phyloP scores from a whole-genome alignment of 2,888 invertebrate genomes.

The Tachina fera region DNA sequence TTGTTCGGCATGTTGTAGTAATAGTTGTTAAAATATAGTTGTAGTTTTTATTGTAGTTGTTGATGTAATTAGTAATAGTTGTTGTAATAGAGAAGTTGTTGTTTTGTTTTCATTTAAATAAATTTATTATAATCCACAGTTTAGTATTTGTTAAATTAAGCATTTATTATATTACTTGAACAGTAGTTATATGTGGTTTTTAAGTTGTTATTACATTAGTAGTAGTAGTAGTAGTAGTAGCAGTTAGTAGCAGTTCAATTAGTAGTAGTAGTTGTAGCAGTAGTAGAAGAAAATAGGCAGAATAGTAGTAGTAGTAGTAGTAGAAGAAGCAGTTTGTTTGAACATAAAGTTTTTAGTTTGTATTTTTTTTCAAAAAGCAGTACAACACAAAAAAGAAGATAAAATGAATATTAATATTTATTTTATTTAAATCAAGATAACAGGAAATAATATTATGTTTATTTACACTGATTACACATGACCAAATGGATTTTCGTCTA shows the following conservation, averaged over 20 bases:
- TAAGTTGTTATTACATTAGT: conserved; percentile 73
- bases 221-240: conserved; percentile 74
- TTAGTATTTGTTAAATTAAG: conserved; percentile 54
- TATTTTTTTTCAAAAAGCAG: conserved; percentile 73
- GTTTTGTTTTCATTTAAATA: conserved; percentile 68
- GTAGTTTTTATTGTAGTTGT: conserved; percentile 75
- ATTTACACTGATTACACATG: not conserved
- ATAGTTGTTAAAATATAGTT: conserved; percentile 69
- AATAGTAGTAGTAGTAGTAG: conserved; percentile 75
- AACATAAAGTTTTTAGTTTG: conserved; percentile 73
- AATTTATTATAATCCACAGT: conserved; percentile 74
- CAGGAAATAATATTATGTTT: conserved; percentile 45
- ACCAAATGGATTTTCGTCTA: not conserved
- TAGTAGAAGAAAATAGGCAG: conserved; percentile 75
- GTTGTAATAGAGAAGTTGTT: conserved; percentile 77
- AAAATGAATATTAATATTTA: conserved; percentile 73
- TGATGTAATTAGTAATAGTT: conserved; percentile 76
- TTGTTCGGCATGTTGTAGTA: conserved; percentile 73
- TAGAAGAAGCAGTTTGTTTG: conserved; percentile 78
- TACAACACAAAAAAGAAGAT: conserved; percentile 70
- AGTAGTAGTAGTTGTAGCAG: conserved; percentile 75
- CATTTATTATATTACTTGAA: conserved; percentile 56
- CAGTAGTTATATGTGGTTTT: conserved; percentile 69
- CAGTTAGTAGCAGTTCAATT: conserved; percentile 74
- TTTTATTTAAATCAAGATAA: conserved; percentile 49